Base-by-base conservation (phyloP, 2,113 vertebrate species). In the Lagopus muta region DNA sequence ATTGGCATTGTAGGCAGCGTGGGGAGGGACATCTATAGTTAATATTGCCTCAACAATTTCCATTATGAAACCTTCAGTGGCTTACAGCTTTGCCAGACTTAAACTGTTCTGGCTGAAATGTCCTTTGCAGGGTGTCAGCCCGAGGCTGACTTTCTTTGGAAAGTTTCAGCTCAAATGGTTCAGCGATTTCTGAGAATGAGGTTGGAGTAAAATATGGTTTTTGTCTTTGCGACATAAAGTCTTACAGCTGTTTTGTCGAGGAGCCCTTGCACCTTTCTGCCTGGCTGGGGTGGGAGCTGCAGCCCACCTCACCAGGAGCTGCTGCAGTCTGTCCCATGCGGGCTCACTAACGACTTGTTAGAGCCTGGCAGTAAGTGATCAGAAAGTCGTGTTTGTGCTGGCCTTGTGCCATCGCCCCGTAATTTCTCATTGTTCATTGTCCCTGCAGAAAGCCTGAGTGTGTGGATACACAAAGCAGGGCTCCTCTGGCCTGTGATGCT, bases 21-120 rank as follows among this genome's bases (percentile, higher is more conserved):
- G 80, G 90, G 93, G 86, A 96, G 92, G 93, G 93, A 96, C 86
- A 91, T 91, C 90, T 73, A 95, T 92, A 93, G 93, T 96, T 96
- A 93, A 92, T 94, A 88, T 88, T 96, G 95, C 93, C 83, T 96
- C 93, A 94, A 97, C 91, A 94, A 92, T 97, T 97, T 96, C 95
- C 96, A 96, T 95, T 96, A 95, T 96, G 95, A 96, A 96, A 95
- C 92, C 88, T 94, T 95, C 93, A 93, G 94, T 96, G 92, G 90
- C 93, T 95, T 93, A 90, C 74, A 95, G 92, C 96, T 96, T 96
- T 96, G 95, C 95, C 94, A 95, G 88, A 96, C 88, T 96, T 94
- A 90, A 96, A 94, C 90, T 92, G 91, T 94, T 95, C 90, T 95
- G 94, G 96, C 95, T 97, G 95, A 94, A 94, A 95, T 62, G 42